Conservation (phyloP, 1,140 invertebrate species). For the Brachionus sp. region DNA sequence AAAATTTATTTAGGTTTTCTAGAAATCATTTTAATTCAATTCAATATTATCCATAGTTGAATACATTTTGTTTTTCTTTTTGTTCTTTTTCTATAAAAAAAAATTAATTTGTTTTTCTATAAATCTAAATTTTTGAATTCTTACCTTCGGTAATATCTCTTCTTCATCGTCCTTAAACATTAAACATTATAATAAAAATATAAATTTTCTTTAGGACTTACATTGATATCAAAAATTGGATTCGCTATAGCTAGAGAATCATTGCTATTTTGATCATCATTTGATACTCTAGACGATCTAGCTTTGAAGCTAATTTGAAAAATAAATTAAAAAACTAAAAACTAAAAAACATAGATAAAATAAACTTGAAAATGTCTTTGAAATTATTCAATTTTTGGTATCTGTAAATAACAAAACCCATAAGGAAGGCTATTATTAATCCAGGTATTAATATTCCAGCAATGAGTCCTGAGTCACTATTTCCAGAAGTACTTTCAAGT, state of each 20-base stretch:
- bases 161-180: neutral
- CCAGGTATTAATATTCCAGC: constrained; percentile 27
- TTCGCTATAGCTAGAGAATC: neutral
- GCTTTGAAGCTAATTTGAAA: neutral
- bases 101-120: neutral
- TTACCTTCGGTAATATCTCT: neutral
- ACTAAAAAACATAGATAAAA: neutral
- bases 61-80: constrained; percentile 22
- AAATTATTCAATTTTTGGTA: constrained; percentile 9
- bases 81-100: constrained; percentile 12
- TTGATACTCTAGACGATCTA: neutral
- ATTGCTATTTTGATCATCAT: neutral
- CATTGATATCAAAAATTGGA: constrained; percentile 43
- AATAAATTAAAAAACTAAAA: neutral
- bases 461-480: neutral
- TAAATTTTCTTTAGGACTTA: neutral
- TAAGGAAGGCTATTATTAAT: neutral
- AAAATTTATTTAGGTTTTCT: neutral
- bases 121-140: neutral
- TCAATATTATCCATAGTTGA: constrained; percentile 8
- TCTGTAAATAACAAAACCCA: constrained; percentile 27
- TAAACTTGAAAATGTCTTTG: constrained; percentile 7
- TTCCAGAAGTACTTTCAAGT: neutral
- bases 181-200: neutral
- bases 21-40: neutral